These are phyloP conservation scores for Dusona sp. DNA, from an alignment of 2,888 invertebrate species.

Conservation along the genomic window DNA sequence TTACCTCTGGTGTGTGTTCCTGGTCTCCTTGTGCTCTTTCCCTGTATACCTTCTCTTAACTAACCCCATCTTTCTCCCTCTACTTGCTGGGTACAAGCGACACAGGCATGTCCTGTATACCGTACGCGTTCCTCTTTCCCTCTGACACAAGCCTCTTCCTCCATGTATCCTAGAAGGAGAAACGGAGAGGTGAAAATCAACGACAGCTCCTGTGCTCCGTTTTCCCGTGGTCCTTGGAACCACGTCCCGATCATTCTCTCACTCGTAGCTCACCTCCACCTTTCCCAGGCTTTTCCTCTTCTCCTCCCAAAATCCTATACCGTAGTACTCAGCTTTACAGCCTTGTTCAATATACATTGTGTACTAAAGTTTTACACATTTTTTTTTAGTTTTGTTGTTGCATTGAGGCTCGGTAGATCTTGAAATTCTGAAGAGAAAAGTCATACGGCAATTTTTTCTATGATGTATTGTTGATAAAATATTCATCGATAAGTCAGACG, in stretches of 20 bases:
- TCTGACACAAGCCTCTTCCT: slow-evolving; percentile 4
- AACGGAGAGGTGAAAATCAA: slow-evolving; percentile 31
- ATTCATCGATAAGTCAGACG: neutral
- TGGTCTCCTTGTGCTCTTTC: slow-evolving; percentile 6
- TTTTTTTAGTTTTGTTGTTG: no score
- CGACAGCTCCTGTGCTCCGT: slow-evolving; percentile 37
- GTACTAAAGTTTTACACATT: neutral
- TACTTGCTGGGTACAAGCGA: slow-evolving; percentile 56
- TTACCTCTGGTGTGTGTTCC: neutral
- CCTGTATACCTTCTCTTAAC: slow-evolving; percentile 60
- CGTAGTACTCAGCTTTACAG: neutral
- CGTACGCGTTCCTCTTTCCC: slow-evolving; percentile 57
- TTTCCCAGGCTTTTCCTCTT: slow-evolving; percentile 35
- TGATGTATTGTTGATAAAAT: neutral
- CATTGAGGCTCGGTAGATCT: neutral
- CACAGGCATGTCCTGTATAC: slow-evolving; percentile 78
- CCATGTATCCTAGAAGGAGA: slow-evolving; percentile 25
- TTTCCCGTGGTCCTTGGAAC: neutral
- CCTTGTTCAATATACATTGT: neutral
- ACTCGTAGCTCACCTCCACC: slow-evolving; percentile 30
- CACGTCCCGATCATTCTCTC: slow-evolving; percentile 74
- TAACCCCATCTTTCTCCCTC: slow-evolving; percentile 12
- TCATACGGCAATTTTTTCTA: neutral
- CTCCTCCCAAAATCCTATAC: slow-evolving; percentile 33
- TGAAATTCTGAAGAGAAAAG: neutral